Conservation (phyloP, 2,888 invertebrate species). For the Esperia sulphurella region DNA sequence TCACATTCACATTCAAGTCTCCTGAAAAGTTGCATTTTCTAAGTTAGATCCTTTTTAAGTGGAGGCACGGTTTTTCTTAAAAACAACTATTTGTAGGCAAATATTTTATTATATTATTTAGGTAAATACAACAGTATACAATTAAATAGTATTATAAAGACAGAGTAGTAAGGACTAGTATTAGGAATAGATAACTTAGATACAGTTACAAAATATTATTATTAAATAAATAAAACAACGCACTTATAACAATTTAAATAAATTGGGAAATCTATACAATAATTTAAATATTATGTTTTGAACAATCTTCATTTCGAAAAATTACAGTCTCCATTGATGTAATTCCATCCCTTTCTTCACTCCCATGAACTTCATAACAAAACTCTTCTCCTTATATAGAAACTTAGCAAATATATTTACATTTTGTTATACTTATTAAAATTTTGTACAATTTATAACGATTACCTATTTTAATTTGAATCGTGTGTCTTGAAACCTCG, state of each 20-base stretch:
- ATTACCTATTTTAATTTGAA: constrained; percentile 26
- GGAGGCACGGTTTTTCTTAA: not conserved
- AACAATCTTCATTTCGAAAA: too few relatives aligned
- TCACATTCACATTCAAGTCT: too few relatives aligned
- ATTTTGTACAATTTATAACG: not conserved
- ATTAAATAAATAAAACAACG: not conserved
- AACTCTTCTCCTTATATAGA: not conserved
- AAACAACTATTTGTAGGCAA: not conserved
- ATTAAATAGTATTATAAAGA: constrained; percentile 4
- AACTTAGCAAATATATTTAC: not conserved
- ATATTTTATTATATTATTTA: not conserved
- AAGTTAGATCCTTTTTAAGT: too few relatives aligned
- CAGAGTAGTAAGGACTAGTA: constrained; percentile 9
- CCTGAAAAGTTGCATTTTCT: too few relatives aligned
- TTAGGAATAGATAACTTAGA: constrained; percentile 1
- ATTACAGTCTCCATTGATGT: too few relatives aligned
- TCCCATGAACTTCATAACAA: not conserved
- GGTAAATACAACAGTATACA: constrained; percentile 7
- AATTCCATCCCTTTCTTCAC: too few relatives aligned
- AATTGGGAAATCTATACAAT: too few relatives aligned
- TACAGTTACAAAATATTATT: not conserved
- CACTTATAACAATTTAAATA: too few relatives aligned
- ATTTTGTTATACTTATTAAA: not conserved
- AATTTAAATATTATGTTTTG: too few relatives aligned
- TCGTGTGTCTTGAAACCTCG: constrained; percentile 58